phyloP scores from a whole-genome alignment of 2,113 vertebrate genomes.

The Ariopsis seemanni region DNA sequence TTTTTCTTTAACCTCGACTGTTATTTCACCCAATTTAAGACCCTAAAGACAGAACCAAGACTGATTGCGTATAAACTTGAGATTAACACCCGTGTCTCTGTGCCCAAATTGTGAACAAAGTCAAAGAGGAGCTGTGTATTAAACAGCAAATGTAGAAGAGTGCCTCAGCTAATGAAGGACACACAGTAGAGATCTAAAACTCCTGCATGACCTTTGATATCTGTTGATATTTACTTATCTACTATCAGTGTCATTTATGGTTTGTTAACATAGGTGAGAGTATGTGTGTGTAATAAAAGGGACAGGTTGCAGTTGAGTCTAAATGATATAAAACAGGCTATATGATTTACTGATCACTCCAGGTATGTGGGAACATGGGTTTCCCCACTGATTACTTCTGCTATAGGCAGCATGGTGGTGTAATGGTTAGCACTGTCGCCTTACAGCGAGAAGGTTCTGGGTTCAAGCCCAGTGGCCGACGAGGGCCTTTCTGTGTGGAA shows the following conservation, averaged over 20 bases:
- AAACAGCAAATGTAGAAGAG: background rate
- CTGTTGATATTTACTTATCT: constrained; percentile 44
- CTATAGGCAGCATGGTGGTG: background rate
- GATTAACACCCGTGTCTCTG: background rate
- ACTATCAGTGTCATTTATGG: constrained; percentile 57
- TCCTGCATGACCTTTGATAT: constrained; percentile 62
- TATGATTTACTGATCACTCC: background rate
- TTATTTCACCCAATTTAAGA: constrained; percentile 43
- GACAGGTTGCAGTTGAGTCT: background rate
- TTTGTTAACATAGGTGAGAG: constrained; percentile 47
- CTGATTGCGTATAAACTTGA: background rate
- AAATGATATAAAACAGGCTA: background rate
- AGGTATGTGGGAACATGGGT: background rate
- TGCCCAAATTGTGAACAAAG: background rate
- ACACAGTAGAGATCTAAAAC: background rate
- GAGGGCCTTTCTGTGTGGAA: no score
- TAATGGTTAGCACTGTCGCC: no score
- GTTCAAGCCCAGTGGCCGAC: no score
- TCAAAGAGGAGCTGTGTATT: background rate
- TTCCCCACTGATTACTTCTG: background rate
- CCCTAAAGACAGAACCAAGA: background rate
- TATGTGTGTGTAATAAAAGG: constrained; percentile 28
- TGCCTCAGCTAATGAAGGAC: background rate
- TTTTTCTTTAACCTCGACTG: background rate
- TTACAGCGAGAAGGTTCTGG: no score